Conservation (phyloP, 2,797 vertebrate genomes). For the Chelonia mydas region DNA sequence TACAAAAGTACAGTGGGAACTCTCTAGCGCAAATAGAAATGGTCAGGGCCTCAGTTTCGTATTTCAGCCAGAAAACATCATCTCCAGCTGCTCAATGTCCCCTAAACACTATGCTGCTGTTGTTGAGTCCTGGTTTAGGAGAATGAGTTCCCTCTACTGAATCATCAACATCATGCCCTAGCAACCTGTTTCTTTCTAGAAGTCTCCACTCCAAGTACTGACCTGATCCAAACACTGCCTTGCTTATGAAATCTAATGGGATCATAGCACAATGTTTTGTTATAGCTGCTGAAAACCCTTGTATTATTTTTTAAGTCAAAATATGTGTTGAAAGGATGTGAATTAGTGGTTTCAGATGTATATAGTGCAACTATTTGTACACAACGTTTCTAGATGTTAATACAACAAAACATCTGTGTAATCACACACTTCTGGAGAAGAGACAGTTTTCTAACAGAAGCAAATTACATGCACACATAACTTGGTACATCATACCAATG, state of each 20-base stretch:
- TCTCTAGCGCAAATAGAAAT: background rate
- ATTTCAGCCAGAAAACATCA: background rate
- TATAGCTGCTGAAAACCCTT: fast-evolving
- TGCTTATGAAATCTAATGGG: background rate
- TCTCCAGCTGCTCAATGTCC: background rate
- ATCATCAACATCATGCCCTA: background rate
- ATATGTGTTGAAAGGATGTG: background rate
- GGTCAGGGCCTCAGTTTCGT: background rate
- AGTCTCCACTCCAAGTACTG: background rate
- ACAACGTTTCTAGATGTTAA: background rate
- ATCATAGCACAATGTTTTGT: background rate
- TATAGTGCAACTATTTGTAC: background rate
- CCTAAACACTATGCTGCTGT: background rate
- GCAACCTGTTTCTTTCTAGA: background rate
- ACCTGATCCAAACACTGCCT: background rate
- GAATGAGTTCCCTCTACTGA: fast-evolving
- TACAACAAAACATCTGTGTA: background rate
- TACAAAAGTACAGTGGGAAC: background rate
- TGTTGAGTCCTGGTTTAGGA: background rate
- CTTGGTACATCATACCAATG: background rate
- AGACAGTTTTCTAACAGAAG: background rate
- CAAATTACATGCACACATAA: background rate
- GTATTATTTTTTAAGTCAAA: background rate
- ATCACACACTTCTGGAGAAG: background rate
- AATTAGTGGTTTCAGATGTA: background rate